A percentile compares a stretch with the other conserved stretches of the same genome.
Evolutionary conservation across 2,797 vertebrate species (phyloP).

Genomic region (Macropus fuliginosus): DNA sequence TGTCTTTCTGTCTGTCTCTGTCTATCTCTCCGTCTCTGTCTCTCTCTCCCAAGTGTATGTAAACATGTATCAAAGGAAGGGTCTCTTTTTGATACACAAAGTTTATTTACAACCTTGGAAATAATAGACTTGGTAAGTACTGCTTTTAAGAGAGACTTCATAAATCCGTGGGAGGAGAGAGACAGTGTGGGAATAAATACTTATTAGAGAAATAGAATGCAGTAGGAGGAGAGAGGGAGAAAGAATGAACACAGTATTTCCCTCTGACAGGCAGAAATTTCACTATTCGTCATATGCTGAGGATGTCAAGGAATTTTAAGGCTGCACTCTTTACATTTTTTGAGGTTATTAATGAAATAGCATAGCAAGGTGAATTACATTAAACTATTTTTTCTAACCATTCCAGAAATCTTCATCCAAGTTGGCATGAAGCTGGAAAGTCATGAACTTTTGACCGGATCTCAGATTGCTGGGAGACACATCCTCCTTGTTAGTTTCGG

Average conservation of each 20-base stretch:
- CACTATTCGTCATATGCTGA: slow-evolving; percentile 80
- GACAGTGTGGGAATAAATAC: not conserved
- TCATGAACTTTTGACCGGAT: slow-evolving; percentile 86
- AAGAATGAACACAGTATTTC: slow-evolving; percentile 43
- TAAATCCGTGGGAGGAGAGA: not conserved
- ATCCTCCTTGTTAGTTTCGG: slow-evolving; percentile 89
- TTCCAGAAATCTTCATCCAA: slow-evolving; percentile 87
- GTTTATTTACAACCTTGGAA: slow-evolving; percentile 45
- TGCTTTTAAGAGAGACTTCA: not conserved
- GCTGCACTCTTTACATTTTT: slow-evolving; percentile 83
- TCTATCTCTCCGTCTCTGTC: no score
- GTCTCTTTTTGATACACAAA: not conserved
- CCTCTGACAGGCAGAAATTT: slow-evolving; percentile 69
- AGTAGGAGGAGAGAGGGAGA: not conserved
- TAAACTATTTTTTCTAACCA: slow-evolving; percentile 86
- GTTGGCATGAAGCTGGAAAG: slow-evolving; percentile 84
- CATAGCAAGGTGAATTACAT: slow-evolving; percentile 85
- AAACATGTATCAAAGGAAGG: not conserved
- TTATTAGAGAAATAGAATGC: slow-evolving; percentile 1
- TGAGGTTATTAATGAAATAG: slow-evolving; percentile 86
- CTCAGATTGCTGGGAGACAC: slow-evolving; percentile 86
- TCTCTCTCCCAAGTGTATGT: not conserved
- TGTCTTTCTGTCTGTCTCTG: no score
- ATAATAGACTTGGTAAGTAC: slow-evolving; percentile 77
- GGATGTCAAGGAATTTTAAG: slow-evolving; percentile 81